Base-by-base conservation (phyloP, 2,888 invertebrate species). In the Melikaiella ostensackeni region DNA sequence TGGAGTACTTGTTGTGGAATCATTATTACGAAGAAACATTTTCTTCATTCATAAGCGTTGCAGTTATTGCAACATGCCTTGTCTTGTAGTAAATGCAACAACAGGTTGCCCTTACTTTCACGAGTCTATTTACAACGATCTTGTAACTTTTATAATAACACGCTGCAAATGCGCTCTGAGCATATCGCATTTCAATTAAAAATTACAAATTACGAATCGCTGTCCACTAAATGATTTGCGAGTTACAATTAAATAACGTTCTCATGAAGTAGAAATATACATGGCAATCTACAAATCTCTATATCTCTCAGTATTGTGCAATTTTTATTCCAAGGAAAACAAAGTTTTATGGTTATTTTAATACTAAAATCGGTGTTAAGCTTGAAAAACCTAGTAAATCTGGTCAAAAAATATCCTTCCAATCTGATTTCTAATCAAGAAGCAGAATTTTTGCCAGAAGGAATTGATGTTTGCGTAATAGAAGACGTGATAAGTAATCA, bases 51-150 rank as follows among this genome's bases (percentile, higher is more conserved):
- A 70, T 50, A 70, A 50, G 50, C 66, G 46, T 70, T 70, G 50
- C 50, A 50, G 50, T 50, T 70, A 70, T 70, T 70, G 70, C 70
- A 70, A 70, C 50, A 70, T 50, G 70, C 19, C 70, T 70, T 33
- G 70, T 70, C 70, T 33, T 70, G 70, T 70, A 70, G 70, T 70
- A 70, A 70, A 70, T 50, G 70, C 70, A 70, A 70, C 70, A 70
- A 70, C 50, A 70, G 46, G 70, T 70, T 70, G 70, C 70, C 70
- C 70, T 70, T 70, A 55, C 70, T 70, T 70, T 70, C 70, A 70
- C 50, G 46, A 27, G 27, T n/a, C 30, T 33, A 70, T 70, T 70
- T 70, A 70, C 70, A 70, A 70, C 70, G 50, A 55, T 70, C 50
- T 70, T 70, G 50, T 50, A 70, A 70, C 50, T 70, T 66, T 66